Conservation (phyloP, 2,797 vertebrate species). For the Tauraco hartlaubi region DNA sequence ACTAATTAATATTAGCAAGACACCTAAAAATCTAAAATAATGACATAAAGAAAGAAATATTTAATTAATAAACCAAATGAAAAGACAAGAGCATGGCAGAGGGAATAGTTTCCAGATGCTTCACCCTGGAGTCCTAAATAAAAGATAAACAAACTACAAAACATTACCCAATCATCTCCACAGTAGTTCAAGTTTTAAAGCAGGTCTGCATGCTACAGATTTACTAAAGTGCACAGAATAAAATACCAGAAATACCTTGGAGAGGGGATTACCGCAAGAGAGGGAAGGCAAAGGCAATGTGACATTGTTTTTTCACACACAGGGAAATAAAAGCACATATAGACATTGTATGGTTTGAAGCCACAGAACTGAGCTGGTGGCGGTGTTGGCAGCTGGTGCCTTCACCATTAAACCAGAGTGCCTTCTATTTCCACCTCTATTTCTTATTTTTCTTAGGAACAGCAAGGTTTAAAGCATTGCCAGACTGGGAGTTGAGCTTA, state of each 20-base stretch:
- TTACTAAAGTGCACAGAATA: background rate
- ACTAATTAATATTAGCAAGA: no score
- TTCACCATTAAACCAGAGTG: background rate
- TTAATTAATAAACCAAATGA: slow-evolving; percentile 63
- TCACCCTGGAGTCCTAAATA: background rate
- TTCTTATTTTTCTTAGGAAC: background rate
- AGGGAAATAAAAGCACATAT: background rate
- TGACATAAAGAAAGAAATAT: slow-evolving; percentile 38
- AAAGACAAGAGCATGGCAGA: background rate
- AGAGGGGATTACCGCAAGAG: background rate
- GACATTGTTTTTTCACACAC: background rate
- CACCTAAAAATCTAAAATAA: slow-evolving; percentile 19
- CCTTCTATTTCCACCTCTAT: background rate
- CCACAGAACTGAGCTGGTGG: background rate
- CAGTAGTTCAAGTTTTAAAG: background rate
- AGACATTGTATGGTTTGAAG: background rate
- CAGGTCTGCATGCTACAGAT: background rate
- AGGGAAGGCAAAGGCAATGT: background rate
- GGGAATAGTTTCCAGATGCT: background rate
- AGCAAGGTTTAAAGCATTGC: background rate
- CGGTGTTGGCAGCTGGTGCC: background rate
- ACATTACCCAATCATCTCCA: background rate
- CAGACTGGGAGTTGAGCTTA: background rate
- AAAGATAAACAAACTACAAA: slow-evolving; percentile 49
- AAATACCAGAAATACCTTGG: background rate